A percentile compares a stretch with the other conserved stretches of the same genome.
Evolutionary conservation across 2,113 vertebrate genomes (phyloP).

Genomic region (Pimephales promelas): DNA sequence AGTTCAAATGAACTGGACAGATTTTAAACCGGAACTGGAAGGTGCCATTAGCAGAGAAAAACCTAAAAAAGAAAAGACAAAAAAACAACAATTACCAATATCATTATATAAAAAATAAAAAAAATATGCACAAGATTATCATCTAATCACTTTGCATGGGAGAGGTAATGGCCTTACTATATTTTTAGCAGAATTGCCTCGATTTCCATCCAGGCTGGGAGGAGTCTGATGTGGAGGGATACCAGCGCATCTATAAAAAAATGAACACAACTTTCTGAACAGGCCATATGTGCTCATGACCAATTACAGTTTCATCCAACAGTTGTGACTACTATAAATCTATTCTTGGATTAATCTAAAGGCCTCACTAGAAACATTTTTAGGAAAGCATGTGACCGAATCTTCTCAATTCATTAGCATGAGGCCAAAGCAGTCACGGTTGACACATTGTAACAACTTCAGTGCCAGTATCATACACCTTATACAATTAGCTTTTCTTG

Average conservation of each 20-base stretch:
- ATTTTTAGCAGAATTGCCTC: conserved; percentile 93
- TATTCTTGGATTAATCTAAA: too few relatives aligned
- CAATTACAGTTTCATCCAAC: too few relatives aligned
- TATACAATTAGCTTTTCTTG: background rate
- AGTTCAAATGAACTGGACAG: conserved; percentile 74
- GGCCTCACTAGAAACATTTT: too few relatives aligned
- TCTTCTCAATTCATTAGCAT: conserved; percentile 13
- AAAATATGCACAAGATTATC: background rate
- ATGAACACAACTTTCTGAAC: too few relatives aligned
- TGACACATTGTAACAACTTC: background rate
- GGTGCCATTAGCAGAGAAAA: background rate
- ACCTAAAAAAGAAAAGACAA: background rate
- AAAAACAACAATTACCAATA: background rate
- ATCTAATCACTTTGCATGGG: background rate
- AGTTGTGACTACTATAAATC: too few relatives aligned
- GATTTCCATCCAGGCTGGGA: conserved; percentile 97
- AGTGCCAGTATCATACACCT: background rate
- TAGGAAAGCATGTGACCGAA: background rate
- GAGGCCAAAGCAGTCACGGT: background rate
- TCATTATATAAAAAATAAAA: background rate
- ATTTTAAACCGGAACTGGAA: conserved; percentile 50
- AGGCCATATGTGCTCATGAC: too few relatives aligned
- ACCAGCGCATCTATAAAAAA: conserved; percentile 99
- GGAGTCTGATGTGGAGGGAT: conserved; percentile 88
- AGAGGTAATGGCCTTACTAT: conserved; percentile 39